phyloP scores from a whole-genome alignment of 2,113 vertebrate species.

The Pomatostomus ruficeps region DNA sequence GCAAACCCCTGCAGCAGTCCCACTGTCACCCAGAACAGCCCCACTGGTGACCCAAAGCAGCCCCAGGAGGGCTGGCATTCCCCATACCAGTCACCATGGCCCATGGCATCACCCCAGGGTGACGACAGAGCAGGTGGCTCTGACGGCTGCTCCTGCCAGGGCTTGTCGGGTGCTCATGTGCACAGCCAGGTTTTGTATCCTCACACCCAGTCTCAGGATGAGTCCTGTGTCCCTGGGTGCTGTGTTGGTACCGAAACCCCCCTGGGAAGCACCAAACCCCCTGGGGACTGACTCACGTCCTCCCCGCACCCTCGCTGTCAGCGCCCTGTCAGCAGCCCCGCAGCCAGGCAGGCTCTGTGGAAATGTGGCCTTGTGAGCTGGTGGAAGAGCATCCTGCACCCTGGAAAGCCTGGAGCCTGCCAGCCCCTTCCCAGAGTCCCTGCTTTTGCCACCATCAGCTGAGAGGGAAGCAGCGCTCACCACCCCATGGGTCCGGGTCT shows the following conservation, averaged over 20 bases:
- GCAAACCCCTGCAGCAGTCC: neutral
- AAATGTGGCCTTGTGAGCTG: neutral
- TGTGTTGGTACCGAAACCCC: neutral
- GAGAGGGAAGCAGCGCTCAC: neutral
- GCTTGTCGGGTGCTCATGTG: accelerated
- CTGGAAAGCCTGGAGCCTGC: accelerated
- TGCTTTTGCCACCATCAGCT: neutral
- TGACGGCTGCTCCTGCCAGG: neutral
- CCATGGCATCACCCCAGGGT: neutral
- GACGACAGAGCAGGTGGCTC: neutral
- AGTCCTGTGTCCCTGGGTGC: neutral
- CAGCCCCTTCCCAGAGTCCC: neutral
- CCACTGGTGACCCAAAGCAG: neutral
- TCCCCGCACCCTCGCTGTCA: neutral
- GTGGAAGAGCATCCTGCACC: neutral
- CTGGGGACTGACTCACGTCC: neutral
- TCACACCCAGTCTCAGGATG: neutral
- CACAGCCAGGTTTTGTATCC: accelerated
- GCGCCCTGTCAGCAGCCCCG: accelerated
- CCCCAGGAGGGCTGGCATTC: neutral
- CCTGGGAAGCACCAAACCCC: neutral
- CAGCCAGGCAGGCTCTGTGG: neutral
- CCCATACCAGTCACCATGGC: accelerated
- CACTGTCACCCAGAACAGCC: neutral
- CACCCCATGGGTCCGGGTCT: accelerated